Evolutionary conservation across 2,113 vertebrate species (phyloP).

Genomic region (Podarcis cretensis): DNA sequence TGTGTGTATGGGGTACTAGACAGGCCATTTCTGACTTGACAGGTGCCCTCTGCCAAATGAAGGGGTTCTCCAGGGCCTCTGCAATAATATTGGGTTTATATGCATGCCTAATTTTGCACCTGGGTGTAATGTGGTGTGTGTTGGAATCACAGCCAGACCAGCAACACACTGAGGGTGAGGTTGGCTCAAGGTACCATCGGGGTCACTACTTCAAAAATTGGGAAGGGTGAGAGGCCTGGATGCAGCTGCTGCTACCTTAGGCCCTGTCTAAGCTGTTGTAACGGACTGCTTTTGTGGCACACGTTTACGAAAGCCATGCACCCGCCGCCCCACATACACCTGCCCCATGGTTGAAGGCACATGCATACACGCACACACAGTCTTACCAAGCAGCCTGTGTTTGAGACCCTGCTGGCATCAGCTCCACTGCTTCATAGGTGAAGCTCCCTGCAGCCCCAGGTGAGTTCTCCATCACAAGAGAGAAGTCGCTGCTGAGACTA

Average conservation of each 20-base stretch:
- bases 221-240: background rate
- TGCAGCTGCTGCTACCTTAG: background rate
- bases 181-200: background rate
- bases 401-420: slow-evolving; percentile 80
- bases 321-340: no score
- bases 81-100: no score
- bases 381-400: slow-evolving; percentile 87
- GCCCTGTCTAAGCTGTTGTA: background rate
- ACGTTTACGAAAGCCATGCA: no score
- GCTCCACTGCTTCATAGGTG: slow-evolving; percentile 85
- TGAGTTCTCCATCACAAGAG: slow-evolving; percentile 90
- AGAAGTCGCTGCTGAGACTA: slow-evolving; percentile 96
- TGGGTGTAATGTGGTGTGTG: background rate
- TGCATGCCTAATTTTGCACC: background rate
- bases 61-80: background rate
- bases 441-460: slow-evolving; percentile 82
- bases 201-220: background rate
- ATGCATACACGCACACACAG: background rate
- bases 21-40: background rate
- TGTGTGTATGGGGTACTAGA: fast-evolving
- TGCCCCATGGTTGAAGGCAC: slow-evolving; percentile 23
- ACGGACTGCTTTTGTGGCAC: background rate
- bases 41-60: background rate
- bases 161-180: background rate
- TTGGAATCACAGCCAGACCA: no score